Evolutionary conservation across 2,113 vertebrate genomes (phyloP).

Genomic region (Craseonycteris thonglongyai): DNA sequence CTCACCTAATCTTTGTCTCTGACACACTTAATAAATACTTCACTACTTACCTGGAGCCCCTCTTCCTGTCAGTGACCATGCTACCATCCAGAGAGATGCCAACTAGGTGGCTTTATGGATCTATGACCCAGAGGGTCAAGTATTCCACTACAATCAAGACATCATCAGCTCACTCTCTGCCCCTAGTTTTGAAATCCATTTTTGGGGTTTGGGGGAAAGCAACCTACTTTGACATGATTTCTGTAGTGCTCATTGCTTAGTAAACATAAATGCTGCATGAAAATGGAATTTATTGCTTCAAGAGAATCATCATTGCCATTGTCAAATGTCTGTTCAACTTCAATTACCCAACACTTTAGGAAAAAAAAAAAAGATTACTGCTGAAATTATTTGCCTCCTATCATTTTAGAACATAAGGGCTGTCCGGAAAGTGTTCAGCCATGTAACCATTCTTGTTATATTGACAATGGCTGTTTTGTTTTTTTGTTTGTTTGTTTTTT

Average conservation of each 20-base stretch:
- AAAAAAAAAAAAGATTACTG: not conserved
- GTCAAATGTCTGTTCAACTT: not conserved
- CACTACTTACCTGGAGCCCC: not conserved
- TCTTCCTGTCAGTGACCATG: not conserved
- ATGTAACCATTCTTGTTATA: too few species aligned
- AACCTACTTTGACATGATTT: not conserved
- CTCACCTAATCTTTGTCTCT: not conserved
- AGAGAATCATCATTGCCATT: not conserved
- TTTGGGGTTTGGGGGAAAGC: not conserved
- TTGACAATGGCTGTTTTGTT: too few species aligned
- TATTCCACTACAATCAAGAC: not conserved
- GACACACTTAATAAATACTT: not conserved
- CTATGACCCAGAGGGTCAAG: not conserved
- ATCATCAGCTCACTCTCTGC: not conserved
- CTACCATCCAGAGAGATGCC: not conserved
- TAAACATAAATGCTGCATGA: not conserved
- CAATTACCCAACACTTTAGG: not conserved
- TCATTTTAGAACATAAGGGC: not conserved
- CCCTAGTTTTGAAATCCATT: not conserved
- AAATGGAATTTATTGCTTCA: not conserved
- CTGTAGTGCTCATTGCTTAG: not conserved
- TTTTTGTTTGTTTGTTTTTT: too few species aligned
- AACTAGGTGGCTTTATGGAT: not conserved
- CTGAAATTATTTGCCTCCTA: not conserved
- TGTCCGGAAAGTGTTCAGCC: too few species aligned